These are phyloP conservation scores for Phataginus tricuspis DNA, from an alignment of 2,797 vertebrate species.

Conservation along the genomic window DNA sequence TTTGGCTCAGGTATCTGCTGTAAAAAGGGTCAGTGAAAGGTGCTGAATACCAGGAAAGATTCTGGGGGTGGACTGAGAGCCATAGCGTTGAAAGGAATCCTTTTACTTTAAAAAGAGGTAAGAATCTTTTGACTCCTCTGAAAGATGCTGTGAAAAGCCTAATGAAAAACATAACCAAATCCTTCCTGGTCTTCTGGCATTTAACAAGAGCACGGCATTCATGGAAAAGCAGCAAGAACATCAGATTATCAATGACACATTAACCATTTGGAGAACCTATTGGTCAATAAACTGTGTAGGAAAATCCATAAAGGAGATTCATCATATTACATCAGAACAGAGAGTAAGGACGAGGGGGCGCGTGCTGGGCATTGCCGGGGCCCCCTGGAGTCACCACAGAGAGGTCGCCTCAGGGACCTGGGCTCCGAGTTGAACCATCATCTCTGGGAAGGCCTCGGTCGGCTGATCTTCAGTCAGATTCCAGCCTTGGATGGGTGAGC, in stretches of 20 bases:
- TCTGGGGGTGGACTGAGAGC: not conserved
- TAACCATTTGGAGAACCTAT: not conserved
- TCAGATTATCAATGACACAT: not conserved
- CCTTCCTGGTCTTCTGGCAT: not conserved
- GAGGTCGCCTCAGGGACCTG: not conserved
- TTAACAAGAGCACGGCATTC: not conserved
- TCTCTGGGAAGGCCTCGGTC: not conserved
- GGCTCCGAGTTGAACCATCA: not conserved
- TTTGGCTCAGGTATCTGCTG: not conserved
- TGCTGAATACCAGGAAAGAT: not conserved
- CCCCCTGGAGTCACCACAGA: not conserved
- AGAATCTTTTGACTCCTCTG: not conserved
- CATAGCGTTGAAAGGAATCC: not conserved
- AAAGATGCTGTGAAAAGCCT: not conserved
- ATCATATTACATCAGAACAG: not conserved
- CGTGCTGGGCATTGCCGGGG: too few relatives aligned
- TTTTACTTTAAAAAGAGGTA: not conserved
- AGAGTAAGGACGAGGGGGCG: not conserved
- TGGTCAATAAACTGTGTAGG: not conserved
- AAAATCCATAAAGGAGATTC: not conserved
- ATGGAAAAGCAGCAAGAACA: not conserved
- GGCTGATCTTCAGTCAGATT: not conserved
- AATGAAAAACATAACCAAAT: not conserved
- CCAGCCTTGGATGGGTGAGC: not conserved
- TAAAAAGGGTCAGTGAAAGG: not conserved